These are phyloP conservation scores for Leuciscus idus DNA, from an alignment of 2,113 vertebrate species.

Conservation along the genomic window DNA sequence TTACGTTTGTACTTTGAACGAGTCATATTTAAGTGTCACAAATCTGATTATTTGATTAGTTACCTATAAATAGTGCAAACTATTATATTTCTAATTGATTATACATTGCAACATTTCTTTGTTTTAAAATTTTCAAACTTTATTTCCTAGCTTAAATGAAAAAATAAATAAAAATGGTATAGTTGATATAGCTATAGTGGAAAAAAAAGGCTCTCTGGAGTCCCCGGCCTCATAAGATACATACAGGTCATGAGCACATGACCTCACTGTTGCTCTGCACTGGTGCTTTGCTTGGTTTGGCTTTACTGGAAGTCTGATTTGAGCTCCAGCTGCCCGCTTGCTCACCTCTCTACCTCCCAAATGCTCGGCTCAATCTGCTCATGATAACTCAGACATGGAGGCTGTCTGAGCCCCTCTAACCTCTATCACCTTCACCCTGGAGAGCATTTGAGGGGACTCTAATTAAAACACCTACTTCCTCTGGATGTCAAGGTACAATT, in stretches of 20 bases:
- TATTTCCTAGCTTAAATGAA: not conserved
- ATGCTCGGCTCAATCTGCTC: slow-evolving; percentile 38
- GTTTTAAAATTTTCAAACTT: not conserved
- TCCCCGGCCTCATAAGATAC: not conserved
- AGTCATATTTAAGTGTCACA: not conserved
- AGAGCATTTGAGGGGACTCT: slow-evolving; percentile 43
- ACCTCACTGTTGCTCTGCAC: slow-evolving; percentile 15
- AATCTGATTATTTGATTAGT: not conserved
- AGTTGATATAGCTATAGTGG: too few species aligned
- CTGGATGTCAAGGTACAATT: not conserved
- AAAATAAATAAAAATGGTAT: not conserved
- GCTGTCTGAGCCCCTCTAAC: slow-evolving; percentile 29
- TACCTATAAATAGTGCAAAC: not conserved
- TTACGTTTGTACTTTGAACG: too few species aligned
- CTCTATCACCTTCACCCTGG: slow-evolving; percentile 14
- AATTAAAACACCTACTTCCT: slow-evolving; percentile 48
- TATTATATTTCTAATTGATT: not conserved
- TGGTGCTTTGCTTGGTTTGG: slow-evolving; percentile 32
- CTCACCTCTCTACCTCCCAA: slow-evolving; percentile 29
- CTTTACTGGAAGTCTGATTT: slow-evolving; percentile 32
- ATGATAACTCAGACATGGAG: slow-evolving; percentile 36
- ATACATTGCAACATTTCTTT: not conserved
- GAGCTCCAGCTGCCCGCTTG: slow-evolving; percentile 22
- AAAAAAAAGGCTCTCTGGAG: not conserved
- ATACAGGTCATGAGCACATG: slow-evolving; percentile 11